Conservation (phyloP, 2,888 invertebrate species). For the Pristionchus entomophagus region DNA sequence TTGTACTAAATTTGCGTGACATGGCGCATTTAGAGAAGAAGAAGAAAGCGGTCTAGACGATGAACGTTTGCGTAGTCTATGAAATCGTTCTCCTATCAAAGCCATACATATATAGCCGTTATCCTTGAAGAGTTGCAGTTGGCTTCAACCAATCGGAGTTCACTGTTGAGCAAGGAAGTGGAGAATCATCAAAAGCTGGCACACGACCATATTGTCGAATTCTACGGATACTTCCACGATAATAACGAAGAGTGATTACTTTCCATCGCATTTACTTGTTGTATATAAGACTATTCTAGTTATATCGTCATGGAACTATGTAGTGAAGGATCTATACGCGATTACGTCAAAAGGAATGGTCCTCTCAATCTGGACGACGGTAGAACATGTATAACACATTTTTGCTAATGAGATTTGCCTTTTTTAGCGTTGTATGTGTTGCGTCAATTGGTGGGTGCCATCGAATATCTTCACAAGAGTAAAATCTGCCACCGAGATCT, state of each 20-base stretch:
- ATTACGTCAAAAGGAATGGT: not conserved
- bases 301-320: constrained; percentile 46
- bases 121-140: not conserved
- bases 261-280: not conserved
- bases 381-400: not conserved
- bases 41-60: no score
- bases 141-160: not conserved
- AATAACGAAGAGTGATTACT: not conserved
- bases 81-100: not conserved
- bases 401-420: not conserved
- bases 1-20: no score
- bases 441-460: constrained; percentile 13
- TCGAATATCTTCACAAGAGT: constrained; percentile 10
- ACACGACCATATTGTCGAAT: constrained; percentile 43
- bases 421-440: not conserved
- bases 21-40: no score
- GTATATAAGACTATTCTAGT: not conserved
- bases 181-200: constrained; percentile 20
- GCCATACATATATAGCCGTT: no score
- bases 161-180: not conserved
- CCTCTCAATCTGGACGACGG: not conserved
- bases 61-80: no score
- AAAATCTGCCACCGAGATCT: constrained; percentile 38
- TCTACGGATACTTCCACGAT: constrained; percentile 31
- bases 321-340: constrained; percentile 36